phyloP scores from a whole-genome alignment of 2,797 vertebrate genomes.

The Xenopus petersii region DNA sequence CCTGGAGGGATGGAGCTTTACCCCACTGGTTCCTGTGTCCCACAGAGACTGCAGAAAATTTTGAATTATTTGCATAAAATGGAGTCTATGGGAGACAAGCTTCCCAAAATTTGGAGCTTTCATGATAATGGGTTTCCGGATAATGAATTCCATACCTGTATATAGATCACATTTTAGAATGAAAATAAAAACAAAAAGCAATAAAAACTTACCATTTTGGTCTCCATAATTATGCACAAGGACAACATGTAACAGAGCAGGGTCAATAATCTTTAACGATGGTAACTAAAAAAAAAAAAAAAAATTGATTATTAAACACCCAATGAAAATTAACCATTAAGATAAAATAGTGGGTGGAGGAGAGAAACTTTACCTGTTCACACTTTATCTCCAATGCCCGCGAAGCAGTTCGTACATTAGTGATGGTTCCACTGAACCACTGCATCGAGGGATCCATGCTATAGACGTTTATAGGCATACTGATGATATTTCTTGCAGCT shows the following conservation, averaged over 20 bases:
- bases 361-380: slow-evolving; percentile 64
- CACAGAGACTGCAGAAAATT: too few species aligned
- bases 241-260: slow-evolving; percentile 71
- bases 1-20: too few species aligned
- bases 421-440: slow-evolving; percentile 71
- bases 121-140: too few species aligned
- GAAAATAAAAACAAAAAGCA: too few species aligned
- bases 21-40: too few species aligned
- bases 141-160: slow-evolving; percentile 53
- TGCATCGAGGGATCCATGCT: slow-evolving; percentile 71
- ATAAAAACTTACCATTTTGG: slow-evolving; percentile 61
- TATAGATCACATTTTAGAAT: too few species aligned
- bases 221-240: slow-evolving; percentile 66
- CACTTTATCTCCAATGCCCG: slow-evolving; percentile 71
- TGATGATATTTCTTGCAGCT: slow-evolving; percentile 71
- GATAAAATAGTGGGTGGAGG: too few species aligned
- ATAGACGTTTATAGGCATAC: slow-evolving; percentile 72
- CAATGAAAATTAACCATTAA: too few species aligned
- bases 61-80: too few species aligned
- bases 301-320: too few species aligned
- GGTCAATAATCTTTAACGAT: slow-evolving; percentile 71
- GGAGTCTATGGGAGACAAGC: too few species aligned
- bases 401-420: slow-evolving; percentile 64
- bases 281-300: slow-evolving; percentile 62
- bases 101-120: too few species aligned